phyloP scores from a whole-genome alignment of 2,888 invertebrate species.

The Andricus quercusramuli region DNA sequence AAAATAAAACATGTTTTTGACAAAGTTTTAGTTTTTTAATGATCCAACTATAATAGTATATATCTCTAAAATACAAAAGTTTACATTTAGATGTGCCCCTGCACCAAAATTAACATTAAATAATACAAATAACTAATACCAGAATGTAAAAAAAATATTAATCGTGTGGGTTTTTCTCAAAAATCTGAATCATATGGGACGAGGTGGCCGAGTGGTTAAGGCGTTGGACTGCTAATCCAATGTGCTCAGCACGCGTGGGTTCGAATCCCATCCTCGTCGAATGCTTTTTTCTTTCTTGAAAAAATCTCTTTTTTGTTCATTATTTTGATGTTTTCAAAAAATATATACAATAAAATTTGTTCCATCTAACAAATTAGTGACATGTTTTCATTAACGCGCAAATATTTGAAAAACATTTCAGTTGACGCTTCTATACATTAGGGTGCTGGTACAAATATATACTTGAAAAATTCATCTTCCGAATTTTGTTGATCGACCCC shows the following conservation, averaged over 20 bases:
- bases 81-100: too few species aligned
- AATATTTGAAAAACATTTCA: too few species aligned
- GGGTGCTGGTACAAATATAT: too few species aligned
- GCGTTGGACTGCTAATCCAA: slow-evolving; percentile 80
- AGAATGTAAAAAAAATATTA: not conserved
- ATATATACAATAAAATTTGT: not conserved
- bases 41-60: too few species aligned
- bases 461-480: too few species aligned
- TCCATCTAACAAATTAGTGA: not conserved
- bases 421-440: too few species aligned
- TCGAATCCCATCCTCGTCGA: slow-evolving; percentile 79
- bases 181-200: slow-evolving; percentile 58
- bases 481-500: too few species aligned
- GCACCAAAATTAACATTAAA: not conserved
- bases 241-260: slow-evolving; percentile 79
- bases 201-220: slow-evolving; percentile 79
- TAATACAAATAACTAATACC: not conserved
- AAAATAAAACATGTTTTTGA: too few species aligned
- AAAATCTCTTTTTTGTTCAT: not conserved
- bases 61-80: too few species aligned
- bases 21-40: too few species aligned
- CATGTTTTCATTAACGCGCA: too few species aligned
- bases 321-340: not conserved
- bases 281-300: not conserved
- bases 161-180: not conserved